Conservation (phyloP, 2,888 invertebrate genomes). For the Stictocephala bisonia region DNA sequence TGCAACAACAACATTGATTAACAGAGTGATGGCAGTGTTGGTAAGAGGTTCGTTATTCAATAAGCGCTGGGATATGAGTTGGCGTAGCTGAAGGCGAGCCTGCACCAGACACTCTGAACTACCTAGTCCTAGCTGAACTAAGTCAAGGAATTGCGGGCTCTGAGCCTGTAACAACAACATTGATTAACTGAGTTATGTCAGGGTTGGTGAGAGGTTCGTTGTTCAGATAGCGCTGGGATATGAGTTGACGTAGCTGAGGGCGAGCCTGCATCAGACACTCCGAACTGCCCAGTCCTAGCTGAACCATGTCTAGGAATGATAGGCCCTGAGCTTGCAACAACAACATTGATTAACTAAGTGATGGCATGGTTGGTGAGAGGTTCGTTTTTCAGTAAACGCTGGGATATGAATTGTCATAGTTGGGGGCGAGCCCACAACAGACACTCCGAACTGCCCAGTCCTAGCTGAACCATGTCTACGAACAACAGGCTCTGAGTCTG, state of each 20-base stretch:
- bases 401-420: slow-evolving; percentile 66
- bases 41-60: slow-evolving; percentile 60
- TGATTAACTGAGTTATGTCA: slow-evolving; percentile 42
- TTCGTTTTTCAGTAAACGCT: slow-evolving; percentile 63
- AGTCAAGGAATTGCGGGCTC: slow-evolving; percentile 60
- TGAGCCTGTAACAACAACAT: slow-evolving; percentile 49
- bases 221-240: slow-evolving; percentile 65
- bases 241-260: slow-evolving; percentile 66
- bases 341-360: too few relatives aligned
- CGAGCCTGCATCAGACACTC: slow-evolving; percentile 66
- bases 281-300: slow-evolving; percentile 63
- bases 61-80: slow-evolving; percentile 66
- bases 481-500: slow-evolving; percentile 44
- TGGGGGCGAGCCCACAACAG: slow-evolving; percentile 65
- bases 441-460: slow-evolving; percentile 64
- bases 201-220: slow-evolving; percentile 44
- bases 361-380: slow-evolving; percentile 36
- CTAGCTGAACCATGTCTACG: slow-evolving; percentile 63
- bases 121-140: slow-evolving; percentile 63
- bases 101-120: slow-evolving; percentile 65
- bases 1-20: slow-evolving; percentile 54
- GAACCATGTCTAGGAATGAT: slow-evolving; percentile 62
- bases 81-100: slow-evolving; percentile 65
- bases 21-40: slow-evolving; percentile 43
- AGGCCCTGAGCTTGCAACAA: slow-evolving; percentile 45